phyloP scores from a whole-genome alignment of 2,797 vertebrate species.

The Babyrousa celebensis region DNA sequence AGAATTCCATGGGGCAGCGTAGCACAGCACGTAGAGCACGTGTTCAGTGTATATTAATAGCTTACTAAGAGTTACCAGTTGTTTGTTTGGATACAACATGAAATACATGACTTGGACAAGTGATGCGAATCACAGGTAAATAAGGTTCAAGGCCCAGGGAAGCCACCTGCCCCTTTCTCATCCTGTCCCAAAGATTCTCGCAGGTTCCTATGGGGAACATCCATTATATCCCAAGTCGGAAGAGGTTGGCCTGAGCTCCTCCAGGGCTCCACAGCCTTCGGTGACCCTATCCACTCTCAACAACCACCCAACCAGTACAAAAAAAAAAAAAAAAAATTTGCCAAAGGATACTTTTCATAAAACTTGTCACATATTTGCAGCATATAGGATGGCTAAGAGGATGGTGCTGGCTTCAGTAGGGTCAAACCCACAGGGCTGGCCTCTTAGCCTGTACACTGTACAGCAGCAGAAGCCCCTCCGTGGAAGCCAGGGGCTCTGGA shows the following conservation, averaged over 20 bases:
- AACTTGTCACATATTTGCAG: background rate
- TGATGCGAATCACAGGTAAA: accelerated
- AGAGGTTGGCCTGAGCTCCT: background rate
- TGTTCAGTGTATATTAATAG: accelerated
- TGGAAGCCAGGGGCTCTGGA: background rate
- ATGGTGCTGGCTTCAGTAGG: background rate
- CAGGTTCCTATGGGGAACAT: background rate
- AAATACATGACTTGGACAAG: background rate
- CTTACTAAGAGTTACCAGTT: accelerated
- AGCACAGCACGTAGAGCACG: background rate
- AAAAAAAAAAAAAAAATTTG: background rate
- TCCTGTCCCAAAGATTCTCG: background rate
- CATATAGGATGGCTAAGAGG: background rate
- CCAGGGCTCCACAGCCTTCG: no score
- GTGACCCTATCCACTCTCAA: background rate
- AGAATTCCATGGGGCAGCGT: background rate
- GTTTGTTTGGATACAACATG: background rate
- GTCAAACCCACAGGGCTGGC: background rate
- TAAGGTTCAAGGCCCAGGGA: background rate
- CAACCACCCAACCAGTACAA: background rate
- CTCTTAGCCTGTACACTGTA: background rate
- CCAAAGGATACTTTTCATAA: constrained; percentile 18
- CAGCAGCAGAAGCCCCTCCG: background rate
- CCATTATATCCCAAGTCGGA: background rate
- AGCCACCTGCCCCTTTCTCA: background rate